A percentile compares a stretch with the other conserved stretches of the same genome.
Conservation (phyloP, 1,140 invertebrate species). For the Microplitis demolitor region DNA sequence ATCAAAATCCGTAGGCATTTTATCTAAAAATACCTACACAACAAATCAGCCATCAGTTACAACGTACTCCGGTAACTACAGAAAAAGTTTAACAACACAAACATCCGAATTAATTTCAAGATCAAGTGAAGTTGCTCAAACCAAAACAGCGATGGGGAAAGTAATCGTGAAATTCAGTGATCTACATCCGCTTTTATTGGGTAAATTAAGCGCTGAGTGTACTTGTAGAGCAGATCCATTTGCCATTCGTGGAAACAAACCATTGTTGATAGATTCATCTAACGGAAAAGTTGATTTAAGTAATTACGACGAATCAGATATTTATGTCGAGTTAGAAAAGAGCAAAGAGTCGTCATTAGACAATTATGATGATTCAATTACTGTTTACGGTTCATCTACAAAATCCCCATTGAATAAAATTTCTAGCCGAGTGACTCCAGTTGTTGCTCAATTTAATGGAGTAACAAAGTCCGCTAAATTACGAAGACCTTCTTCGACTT, state of each 20-base stretch:
- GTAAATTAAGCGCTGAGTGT: constrained; percentile 75
- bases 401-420: neutral
- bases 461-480: constrained; percentile 1
- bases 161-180: constrained; percentile 71
- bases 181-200: constrained; percentile 70
- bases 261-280: constrained; percentile 46
- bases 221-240: constrained; percentile 72
- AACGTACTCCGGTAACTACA: constrained; percentile 39
- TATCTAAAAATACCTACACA: neutral
- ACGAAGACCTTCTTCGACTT: constrained; percentile 14
- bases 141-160: constrained; percentile 59
- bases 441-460: constrained; percentile 7
- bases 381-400: neutral
- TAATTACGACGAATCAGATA: constrained; percentile 56
- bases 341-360: constrained; percentile 29
- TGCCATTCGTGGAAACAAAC: constrained; percentile 44
- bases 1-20: neutral
- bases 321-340: constrained; percentile 55
- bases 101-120: constrained; percentile 34
- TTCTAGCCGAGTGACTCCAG: constrained; percentile 17
- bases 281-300: constrained; percentile 50
- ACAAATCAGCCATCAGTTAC: constrained; percentile 32
- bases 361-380: neutral
- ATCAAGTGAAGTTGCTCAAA: constrained; percentile 42
- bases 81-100: constrained; percentile 23